A percentile compares a stretch with the other conserved stretches of the same genome.
Conservation (phyloP, 1,140 invertebrate species). For the Bombus balteatus region DNA sequence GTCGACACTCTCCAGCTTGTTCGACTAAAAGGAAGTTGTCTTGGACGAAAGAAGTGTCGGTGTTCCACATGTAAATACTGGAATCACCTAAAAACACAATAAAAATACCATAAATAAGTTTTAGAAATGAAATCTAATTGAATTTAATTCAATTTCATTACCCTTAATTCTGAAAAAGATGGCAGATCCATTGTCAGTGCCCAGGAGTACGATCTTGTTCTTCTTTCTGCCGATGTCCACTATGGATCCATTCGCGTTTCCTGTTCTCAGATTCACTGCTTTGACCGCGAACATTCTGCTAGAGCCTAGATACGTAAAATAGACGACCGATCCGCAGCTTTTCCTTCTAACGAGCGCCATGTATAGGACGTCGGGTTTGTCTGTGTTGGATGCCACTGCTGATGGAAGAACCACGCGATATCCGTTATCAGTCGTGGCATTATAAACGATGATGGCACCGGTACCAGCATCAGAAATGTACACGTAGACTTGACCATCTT, state of each 20-base stretch:
- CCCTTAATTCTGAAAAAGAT: conserved; percentile 83
- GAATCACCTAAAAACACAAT: conserved; percentile 78
- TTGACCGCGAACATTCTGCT: conserved; percentile 84
- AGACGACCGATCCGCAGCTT: conserved; percentile 81
- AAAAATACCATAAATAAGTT: neutral
- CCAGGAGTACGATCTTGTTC: conserved; percentile 84
- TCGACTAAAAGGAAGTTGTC: conserved; percentile 85
- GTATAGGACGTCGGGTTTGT: conserved; percentile 84
- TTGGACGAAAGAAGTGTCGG: conserved; percentile 82
- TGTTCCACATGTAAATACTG: conserved; percentile 86
- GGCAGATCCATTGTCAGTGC: conserved; percentile 84
- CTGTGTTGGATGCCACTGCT: conserved; percentile 76
- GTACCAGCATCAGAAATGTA: conserved; percentile 85
- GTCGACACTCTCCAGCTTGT: conserved; percentile 83
- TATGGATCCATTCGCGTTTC: conserved; percentile 81
- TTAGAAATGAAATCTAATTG: neutral
- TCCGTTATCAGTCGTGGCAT: conserved; percentile 81
- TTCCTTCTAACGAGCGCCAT: conserved; percentile 81
- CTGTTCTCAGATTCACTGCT: conserved; percentile 80
- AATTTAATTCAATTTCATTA: neutral
- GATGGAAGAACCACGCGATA: conserved; percentile 84
- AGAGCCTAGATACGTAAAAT: conserved; percentile 85
- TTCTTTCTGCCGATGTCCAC: conserved; percentile 84
- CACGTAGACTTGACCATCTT: conserved; percentile 78
- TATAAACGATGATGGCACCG: conserved; percentile 85